Conservation (phyloP, 2,113 vertebrate genomes). For the Arvicanthis niloticus region DNA sequence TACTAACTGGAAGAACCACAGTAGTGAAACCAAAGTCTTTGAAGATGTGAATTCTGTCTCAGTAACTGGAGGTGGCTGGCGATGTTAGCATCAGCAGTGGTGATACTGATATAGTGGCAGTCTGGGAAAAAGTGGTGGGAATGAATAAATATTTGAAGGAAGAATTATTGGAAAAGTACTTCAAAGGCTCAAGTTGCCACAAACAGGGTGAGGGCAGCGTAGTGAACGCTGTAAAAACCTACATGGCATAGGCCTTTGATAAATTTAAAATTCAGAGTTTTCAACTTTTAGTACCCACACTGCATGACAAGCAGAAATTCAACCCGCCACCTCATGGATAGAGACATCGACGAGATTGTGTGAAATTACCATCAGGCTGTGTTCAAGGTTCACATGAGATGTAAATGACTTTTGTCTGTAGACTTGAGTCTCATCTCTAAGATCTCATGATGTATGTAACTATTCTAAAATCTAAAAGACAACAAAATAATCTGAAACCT, state of each 20-base stretch:
- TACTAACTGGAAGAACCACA: background rate
- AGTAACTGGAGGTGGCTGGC: background rate
- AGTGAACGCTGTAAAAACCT: background rate
- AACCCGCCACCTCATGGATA: too few relatives aligned
- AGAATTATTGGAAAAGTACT: background rate
- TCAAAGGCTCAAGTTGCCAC: background rate
- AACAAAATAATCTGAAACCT: background rate
- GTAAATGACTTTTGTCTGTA: background rate
- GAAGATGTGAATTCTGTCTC: background rate
- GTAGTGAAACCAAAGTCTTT: background rate
- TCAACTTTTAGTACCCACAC: background rate
- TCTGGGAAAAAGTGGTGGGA: background rate
- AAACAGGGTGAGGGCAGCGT: background rate
- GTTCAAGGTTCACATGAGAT: background rate
- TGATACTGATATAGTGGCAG: background rate
- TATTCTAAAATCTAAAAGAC: background rate
- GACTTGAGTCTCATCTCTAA: background rate
- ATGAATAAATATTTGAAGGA: background rate
- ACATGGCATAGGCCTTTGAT: background rate
- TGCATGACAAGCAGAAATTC: background rate
- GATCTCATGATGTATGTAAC: background rate
- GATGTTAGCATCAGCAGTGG: fast-evolving
- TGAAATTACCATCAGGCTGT: background rate
- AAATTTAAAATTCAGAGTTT: background rate
- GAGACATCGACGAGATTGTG: background rate